Conservation (phyloP, 2,797 vertebrate species). For the Pangasius sanitwongsei region DNA sequence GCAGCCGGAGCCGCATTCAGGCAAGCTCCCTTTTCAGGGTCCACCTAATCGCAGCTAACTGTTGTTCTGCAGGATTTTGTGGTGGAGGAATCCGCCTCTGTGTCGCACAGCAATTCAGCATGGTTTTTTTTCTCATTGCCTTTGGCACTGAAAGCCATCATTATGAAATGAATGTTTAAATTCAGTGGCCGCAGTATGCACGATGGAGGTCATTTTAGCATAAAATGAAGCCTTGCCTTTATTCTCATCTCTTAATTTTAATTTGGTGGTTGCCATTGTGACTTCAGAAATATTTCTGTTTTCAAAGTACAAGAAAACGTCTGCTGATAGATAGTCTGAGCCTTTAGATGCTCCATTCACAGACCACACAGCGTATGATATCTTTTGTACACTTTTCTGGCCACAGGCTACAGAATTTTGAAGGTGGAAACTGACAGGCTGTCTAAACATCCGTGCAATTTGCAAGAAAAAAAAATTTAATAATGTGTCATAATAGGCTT, state of each 20-base stretch:
- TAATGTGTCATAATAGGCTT: background rate
- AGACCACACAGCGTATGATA: background rate
- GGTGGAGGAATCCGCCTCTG: slow-evolving; percentile 44
- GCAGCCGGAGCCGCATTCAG: slow-evolving; percentile 32
- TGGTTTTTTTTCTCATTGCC: slow-evolving; percentile 39
- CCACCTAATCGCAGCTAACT: slow-evolving; percentile 34
- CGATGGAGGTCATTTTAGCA: slow-evolving; percentile 20
- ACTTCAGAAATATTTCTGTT: slow-evolving; percentile 14
- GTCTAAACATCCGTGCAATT: background rate
- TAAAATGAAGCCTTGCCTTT: slow-evolving; percentile 28
- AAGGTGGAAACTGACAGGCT: background rate
- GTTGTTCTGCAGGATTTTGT: slow-evolving; percentile 51
- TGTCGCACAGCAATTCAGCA: slow-evolving; percentile 42
- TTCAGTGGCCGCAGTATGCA: slow-evolving; percentile 36
- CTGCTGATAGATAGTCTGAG: background rate
- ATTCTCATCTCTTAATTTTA: slow-evolving; percentile 29
- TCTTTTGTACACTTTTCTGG: background rate
- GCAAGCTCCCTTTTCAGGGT: slow-evolving; percentile 18
- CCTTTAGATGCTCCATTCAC: no score
- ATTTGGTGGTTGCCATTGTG: slow-evolving; percentile 20
- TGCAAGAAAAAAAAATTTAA: background rate
- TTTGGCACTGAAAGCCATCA: slow-evolving; percentile 51
- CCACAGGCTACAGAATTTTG: background rate
- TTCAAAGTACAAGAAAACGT: background rate
- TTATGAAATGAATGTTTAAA: slow-evolving; percentile 39